Conservation (phyloP, 2,113 vertebrate species). For the Pelecanoides urinatrix region DNA sequence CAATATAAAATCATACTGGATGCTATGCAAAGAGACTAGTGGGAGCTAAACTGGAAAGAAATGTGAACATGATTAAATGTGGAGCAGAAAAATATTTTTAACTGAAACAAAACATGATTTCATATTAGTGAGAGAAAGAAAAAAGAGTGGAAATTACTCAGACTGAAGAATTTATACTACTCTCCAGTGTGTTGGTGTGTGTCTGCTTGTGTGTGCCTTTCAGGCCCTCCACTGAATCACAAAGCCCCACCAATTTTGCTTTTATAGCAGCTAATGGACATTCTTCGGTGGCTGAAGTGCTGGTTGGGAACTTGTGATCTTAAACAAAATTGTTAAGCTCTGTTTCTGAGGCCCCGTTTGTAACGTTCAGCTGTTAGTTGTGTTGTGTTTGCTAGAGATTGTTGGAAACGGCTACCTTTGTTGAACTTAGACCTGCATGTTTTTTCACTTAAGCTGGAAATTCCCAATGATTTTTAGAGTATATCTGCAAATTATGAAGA, state of each 20-base stretch:
- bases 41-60: neutral
- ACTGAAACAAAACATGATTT: neutral
- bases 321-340: conserved; percentile 38
- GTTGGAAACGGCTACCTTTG: neutral
- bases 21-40: neutral
- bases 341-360: conserved; percentile 15
- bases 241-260: conserved; percentile 37
- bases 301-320: conserved; percentile 39
- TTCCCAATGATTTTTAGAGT: neutral
- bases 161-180: neutral
- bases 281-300: conserved; percentile 44
- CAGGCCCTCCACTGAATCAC: neutral
- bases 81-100: neutral
- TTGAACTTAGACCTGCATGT: neutral
- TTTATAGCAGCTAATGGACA: conserved; percentile 45
- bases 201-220: neutral
- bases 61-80: neutral
- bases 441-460: conserved; percentile 3
- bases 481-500: neutral
- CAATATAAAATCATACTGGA: neutral
- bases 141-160: neutral
- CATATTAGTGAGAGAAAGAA: neutral
- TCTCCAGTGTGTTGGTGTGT: neutral
- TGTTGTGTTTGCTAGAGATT: neutral
- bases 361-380: conserved; percentile 36